A percentile compares a stretch with the other conserved stretches of the same genome.
Conservation (phyloP, 2,797 vertebrate species). For the Tiaroga cobitis region DNA sequence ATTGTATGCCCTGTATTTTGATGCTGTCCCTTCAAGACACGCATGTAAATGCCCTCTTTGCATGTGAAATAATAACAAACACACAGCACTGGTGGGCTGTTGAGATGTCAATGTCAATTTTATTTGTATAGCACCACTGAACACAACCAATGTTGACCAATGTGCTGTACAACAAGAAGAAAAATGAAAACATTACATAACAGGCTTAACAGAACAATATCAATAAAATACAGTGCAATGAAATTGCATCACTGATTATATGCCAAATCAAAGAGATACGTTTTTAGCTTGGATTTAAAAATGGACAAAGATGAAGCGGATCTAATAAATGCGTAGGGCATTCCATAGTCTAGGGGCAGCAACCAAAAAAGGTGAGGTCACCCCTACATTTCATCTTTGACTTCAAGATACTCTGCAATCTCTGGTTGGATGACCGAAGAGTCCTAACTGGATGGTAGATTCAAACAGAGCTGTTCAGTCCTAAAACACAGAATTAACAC, state of each 20-base stretch:
- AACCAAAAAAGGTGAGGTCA: background rate
- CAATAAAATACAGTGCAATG: background rate
- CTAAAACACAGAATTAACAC: background rate
- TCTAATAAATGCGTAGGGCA: background rate
- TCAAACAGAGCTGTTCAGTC: background rate
- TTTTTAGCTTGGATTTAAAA: background rate
- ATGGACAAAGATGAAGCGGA: background rate
- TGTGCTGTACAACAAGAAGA: background rate
- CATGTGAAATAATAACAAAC: conserved; percentile 5
- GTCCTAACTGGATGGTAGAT: background rate
- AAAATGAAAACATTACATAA: background rate
- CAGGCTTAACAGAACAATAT: background rate
- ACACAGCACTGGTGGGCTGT: background rate
- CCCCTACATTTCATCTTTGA: background rate
- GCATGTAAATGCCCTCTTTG: background rate
- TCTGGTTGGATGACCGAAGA: background rate
- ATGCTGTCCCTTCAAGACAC: background rate
- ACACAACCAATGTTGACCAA: background rate
- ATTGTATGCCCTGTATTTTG: background rate
- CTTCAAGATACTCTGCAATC: background rate
- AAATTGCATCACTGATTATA: background rate
- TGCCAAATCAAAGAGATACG: background rate
- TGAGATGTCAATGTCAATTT: background rate
- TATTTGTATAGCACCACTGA: background rate
- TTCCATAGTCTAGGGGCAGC: background rate